These are phyloP conservation scores for Meteorus colon DNA, from an alignment of 2,888 invertebrate species.

Conservation along the genomic window DNA sequence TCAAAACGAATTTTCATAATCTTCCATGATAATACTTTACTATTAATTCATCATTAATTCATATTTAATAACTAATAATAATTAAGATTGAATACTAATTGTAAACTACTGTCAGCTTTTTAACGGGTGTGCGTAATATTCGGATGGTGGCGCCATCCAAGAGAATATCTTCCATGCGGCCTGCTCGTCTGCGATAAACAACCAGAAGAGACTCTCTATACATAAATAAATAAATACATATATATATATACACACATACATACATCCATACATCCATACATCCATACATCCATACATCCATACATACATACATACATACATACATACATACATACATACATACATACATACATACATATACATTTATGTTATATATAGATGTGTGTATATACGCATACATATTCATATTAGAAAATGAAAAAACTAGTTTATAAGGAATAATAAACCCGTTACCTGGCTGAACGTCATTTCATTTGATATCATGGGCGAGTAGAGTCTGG, in stretches of 20 bases:
- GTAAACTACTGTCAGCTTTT: conserved; percentile 54
- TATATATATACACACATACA: neutral
- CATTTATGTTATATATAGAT: too few relatives aligned
- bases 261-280: neutral
- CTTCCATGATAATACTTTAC: conserved; percentile 71
- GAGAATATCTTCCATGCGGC: conserved; percentile 66
- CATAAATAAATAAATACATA: conserved; percentile 10
- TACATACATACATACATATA: too few relatives aligned
- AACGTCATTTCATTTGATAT: conserved; percentile 22
- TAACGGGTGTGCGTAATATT: conserved; percentile 64
- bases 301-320: too few relatives aligned
- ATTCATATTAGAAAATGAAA: neutral
- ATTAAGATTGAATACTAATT: conserved; percentile 54
- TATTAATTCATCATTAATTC: conserved; percentile 58
- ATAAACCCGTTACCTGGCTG: conserved; percentile 35
- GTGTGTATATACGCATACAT: neutral
- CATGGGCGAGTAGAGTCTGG: conserved; percentile 28
- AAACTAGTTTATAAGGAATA: neutral
- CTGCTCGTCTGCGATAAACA: conserved; percentile 48
- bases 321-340: too few relatives aligned
- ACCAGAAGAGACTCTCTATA: conserved; percentile 26
- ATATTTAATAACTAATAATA: conserved; percentile 53
- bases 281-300: neutral
- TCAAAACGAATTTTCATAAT: conserved; percentile 73
- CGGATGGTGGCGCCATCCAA: conserved; percentile 65